Conservation (phyloP, 2,113 vertebrate genomes). For the Laticauda laticaudata region DNA sequence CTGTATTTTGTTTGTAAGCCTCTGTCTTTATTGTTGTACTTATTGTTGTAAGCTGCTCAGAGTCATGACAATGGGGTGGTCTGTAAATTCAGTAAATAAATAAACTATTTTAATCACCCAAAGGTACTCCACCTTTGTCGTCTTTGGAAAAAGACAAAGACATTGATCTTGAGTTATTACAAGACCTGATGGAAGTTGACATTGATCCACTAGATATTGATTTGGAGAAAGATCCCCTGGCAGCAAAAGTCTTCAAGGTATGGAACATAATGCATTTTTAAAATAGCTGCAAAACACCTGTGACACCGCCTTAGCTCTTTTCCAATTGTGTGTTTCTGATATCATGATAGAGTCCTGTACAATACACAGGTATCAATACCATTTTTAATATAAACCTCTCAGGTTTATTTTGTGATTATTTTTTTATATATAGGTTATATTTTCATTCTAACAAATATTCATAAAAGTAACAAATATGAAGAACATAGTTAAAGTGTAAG, state of each 20-base stretch:
- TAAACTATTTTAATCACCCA: constrained; percentile 67
- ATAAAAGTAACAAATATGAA: neutral
- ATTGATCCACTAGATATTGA: constrained; percentile 99
- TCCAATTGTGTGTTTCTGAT: neutral
- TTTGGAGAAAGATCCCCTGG: constrained; percentile 99
- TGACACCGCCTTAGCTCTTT: neutral
- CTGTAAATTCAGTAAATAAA: neutral
- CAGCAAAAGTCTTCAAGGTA: constrained; percentile 99
- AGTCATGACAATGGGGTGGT: neutral
- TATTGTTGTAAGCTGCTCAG: neutral
- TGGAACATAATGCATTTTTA: constrained; percentile 39
- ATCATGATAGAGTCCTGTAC: neutral
- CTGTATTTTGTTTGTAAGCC: neutral
- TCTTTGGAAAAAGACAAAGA: constrained; percentile 99
- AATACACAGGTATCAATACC: neutral
- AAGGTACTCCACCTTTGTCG: constrained; percentile 94
- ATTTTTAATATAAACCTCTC: neutral
- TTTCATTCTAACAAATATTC: neutral
- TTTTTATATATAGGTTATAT: neutral
- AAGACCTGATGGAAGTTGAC: constrained; percentile 99
- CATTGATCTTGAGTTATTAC: constrained; percentile 98
- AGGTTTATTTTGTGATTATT: neutral
- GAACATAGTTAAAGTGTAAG: neutral
- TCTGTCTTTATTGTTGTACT: neutral
- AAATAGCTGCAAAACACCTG: neutral